These are phyloP conservation scores for Amphipyra berbera DNA, from an alignment of 2,888 invertebrate genomes.

Conservation along the genomic window DNA sequence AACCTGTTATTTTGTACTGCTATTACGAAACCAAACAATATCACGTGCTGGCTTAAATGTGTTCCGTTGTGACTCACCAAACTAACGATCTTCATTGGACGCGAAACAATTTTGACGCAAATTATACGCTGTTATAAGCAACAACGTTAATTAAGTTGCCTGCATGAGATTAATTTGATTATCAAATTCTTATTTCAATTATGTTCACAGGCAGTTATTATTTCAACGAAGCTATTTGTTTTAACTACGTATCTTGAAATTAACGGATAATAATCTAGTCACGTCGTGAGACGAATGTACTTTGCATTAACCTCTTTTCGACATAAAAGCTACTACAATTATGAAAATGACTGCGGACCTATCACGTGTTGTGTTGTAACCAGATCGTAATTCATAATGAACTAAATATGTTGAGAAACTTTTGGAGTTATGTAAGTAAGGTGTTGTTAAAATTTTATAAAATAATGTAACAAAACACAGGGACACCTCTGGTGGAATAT, in stretches of 20 bases:
- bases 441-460: background rate
- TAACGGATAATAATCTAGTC: slow-evolving; percentile 57
- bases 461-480: background rate
- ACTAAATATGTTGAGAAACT: slow-evolving; percentile 38
- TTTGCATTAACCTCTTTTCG: slow-evolving; percentile 56
- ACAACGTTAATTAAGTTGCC: slow-evolving; percentile 86
- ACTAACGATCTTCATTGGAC: slow-evolving; percentile 82
- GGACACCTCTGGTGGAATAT: background rate
- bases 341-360: slow-evolving; percentile 53
- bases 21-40: slow-evolving; percentile 87
- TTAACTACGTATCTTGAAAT: slow-evolving; percentile 64
- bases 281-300: slow-evolving; percentile 50
- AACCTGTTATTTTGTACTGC: slow-evolving; percentile 82
- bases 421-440: slow-evolving; percentile 6
- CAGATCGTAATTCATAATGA: slow-evolving; percentile 36
- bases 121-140: slow-evolving; percentile 85
- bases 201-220: slow-evolving; percentile 80
- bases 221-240: slow-evolving; percentile 77
- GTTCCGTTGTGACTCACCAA: slow-evolving; percentile 72
- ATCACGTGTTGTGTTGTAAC: slow-evolving; percentile 54
- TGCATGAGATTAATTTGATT: slow-evolving; percentile 85
- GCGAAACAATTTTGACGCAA: slow-evolving; percentile 87
- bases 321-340: slow-evolving; percentile 53
- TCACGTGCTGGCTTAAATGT: slow-evolving; percentile 76
- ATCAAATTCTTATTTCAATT: slow-evolving; percentile 86